Percentiles rank a stretch among this genome's conserved stretches.
phyloP scores from a whole-genome alignment of 2,797 vertebrate genomes.

The Threskiornis aethiopicus region DNA sequence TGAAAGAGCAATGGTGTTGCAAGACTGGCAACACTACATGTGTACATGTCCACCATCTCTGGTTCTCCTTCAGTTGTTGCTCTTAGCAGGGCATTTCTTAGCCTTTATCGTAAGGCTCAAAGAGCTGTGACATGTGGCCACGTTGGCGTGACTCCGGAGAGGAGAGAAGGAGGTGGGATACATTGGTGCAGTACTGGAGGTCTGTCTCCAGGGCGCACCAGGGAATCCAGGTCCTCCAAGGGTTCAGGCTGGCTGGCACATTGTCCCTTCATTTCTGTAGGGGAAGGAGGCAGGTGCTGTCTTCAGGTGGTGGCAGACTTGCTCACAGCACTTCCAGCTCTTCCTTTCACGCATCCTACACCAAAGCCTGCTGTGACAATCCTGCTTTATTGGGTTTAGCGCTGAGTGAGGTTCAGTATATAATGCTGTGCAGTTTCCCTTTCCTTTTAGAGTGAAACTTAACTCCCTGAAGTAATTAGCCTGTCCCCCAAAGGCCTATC shows the following conservation, averaged over 20 bases:
- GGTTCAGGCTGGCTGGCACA: not conserved
- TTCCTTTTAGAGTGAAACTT: slow-evolving; percentile 3
- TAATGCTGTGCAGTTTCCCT: not conserved
- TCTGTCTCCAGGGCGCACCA: not conserved
- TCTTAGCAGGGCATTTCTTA: not conserved
- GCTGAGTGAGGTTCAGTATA: not conserved
- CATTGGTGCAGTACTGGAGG: not conserved
- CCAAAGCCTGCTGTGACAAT: not conserved
- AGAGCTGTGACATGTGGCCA: not conserved
- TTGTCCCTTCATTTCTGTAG: not conserved
- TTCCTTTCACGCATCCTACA: not conserved
- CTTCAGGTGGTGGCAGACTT: not conserved
- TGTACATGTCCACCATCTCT: not conserved
- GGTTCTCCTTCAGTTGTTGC: not conserved
- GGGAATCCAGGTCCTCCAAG: not conserved
- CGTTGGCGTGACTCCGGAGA: not conserved
- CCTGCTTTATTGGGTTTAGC: not conserved
- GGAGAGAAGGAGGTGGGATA: not conserved
- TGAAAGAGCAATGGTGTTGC: not conserved
- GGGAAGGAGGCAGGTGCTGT: not conserved
- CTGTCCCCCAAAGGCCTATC: not conserved
- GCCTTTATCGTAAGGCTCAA: not conserved
- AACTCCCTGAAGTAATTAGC: slow-evolving; percentile 20
- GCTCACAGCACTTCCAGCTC: not conserved
- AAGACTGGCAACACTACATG: not conserved